phyloP scores from a whole-genome alignment of 2,113 vertebrate species.

The Anarhynchus alexandrinus region DNA sequence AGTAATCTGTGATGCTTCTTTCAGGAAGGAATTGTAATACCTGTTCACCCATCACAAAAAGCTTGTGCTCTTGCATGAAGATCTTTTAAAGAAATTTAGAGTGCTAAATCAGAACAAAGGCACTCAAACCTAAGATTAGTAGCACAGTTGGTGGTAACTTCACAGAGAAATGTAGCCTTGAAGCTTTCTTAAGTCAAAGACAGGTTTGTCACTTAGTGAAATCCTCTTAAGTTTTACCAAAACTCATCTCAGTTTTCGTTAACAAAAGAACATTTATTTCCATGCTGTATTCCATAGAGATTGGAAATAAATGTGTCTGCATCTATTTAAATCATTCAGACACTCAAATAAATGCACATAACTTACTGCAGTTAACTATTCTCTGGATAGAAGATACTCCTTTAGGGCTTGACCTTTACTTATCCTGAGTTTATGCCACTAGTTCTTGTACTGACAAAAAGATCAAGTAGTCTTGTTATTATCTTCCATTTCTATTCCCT shows the following conservation, averaged over 20 bases:
- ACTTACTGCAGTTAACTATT: neutral
- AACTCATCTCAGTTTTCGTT: neutral
- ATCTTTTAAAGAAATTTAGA: neutral
- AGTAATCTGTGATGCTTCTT: neutral
- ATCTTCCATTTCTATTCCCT: neutral
- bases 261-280: neutral
- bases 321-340: slow-evolving; percentile 18
- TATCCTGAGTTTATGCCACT: neutral
- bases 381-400: neutral
- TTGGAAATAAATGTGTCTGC: neutral
- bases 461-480: neutral
- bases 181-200: neutral
- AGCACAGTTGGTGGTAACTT: neutral
- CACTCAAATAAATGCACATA: slow-evolving; percentile 38
- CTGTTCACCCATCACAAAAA: neutral
- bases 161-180: neutral
- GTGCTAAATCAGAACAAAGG: neutral
- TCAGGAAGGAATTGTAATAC: neutral
- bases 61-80: neutral
- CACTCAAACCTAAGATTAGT: neutral
- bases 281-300: neutral
- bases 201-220: neutral
- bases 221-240: neutral
- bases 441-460: slow-evolving; percentile 5
- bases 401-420: slow-evolving; percentile 20